Evolutionary conservation across 2,113 vertebrate genomes (phyloP).

Genomic region (Kryptolebias marmoratus): DNA sequence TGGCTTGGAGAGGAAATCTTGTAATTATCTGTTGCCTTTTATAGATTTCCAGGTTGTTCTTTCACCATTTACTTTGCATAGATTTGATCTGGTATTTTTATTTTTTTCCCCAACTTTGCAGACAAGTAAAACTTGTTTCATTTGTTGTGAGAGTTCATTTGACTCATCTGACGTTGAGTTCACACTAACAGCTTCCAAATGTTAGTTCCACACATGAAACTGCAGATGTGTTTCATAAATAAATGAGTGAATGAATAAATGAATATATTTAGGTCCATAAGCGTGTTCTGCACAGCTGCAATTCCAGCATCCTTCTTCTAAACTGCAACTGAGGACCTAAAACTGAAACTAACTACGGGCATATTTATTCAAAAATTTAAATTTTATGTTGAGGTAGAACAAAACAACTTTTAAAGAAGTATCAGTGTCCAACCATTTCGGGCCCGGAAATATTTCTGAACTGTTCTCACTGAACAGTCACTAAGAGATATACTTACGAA

Average conservation of each 20-base stretch:
- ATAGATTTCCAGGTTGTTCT: not conserved
- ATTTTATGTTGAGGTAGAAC: too few relatives aligned
- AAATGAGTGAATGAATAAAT: not conserved
- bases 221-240: too few relatives aligned
- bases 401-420: not conserved
- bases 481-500: slow-evolving; percentile 83
- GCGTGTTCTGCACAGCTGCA: not conserved
- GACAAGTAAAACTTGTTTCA: not conserved
- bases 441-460: too few relatives aligned
- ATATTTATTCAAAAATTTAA: too few relatives aligned
- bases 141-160: not conserved
- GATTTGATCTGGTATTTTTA: not conserved
- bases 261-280: not conserved
- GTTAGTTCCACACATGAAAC: not conserved
- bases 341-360: too few relatives aligned
- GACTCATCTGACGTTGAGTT: not conserved
- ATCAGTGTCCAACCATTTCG: not conserved
- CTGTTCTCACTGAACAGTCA: not conserved
- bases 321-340: too few relatives aligned
- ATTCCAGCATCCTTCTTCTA: too few relatives aligned
- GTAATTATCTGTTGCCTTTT: too few relatives aligned
- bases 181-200: not conserved
- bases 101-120: not conserved
- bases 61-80: not conserved
- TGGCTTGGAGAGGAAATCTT: too few relatives aligned